phyloP scores from a whole-genome alignment of 2,888 invertebrate species.

The Drosophila eohydei region DNA sequence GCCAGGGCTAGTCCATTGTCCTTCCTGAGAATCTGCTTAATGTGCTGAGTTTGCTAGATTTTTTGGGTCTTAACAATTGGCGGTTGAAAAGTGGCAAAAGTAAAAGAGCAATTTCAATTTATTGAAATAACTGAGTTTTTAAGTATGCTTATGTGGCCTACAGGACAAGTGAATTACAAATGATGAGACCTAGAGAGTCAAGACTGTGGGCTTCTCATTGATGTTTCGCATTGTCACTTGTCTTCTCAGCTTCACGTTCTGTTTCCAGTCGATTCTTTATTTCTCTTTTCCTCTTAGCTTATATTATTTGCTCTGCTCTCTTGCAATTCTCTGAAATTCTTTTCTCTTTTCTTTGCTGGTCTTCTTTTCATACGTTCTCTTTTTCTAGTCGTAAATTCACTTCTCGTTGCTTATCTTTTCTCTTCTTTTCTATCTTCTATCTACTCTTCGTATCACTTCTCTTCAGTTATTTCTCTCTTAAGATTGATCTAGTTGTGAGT shows the following conservation, averaged over 20 bases:
- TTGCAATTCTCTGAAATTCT: too few relatives aligned
- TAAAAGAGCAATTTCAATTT: not conserved
- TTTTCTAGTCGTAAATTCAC: not conserved
- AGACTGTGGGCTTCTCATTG: not conserved
- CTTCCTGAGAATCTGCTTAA: slow-evolving; percentile 14
- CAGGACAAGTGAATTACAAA: not conserved
- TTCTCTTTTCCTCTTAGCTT: not conserved
- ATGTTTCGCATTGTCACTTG: not conserved
- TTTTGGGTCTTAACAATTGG: slow-evolving; percentile 11
- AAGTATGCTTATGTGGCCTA: not conserved
- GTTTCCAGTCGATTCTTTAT: not conserved
- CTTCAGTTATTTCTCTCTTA: not conserved
- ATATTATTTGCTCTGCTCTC: not conserved
- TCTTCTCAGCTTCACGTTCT: not conserved
- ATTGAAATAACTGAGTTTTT: slow-evolving; percentile 6
- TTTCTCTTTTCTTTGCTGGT: not conserved
- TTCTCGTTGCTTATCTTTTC: not conserved
- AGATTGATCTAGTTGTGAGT: too few relatives aligned
- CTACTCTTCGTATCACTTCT: not conserved
- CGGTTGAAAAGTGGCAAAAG: slow-evolving; percentile 26
- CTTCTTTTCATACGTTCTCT: not conserved
- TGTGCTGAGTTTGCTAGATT: slow-evolving; percentile 3
- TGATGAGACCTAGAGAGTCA: not conserved
- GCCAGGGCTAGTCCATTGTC: slow-evolving; percentile 32
- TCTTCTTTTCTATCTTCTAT: not conserved